Base-by-base conservation (phyloP, 2,797 vertebrate genomes). In the Chaenodraco wilsoni region DNA sequence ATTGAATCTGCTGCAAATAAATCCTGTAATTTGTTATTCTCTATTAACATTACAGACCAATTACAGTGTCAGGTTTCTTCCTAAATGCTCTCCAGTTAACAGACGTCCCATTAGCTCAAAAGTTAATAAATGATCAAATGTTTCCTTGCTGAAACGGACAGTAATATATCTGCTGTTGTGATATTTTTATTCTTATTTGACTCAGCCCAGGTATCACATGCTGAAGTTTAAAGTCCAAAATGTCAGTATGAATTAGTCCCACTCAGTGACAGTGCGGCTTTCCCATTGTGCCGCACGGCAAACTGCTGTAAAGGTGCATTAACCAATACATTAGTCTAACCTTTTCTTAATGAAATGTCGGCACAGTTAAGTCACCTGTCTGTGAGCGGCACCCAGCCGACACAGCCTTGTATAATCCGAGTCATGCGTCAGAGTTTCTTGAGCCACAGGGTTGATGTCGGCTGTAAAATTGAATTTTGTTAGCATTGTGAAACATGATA, bases 401-500 rank as follows among this genome's bases (percentile, higher is more conserved):
- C 5, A 56, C 21, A 10, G 27, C 58, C 65, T 66, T 44, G 3
- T 23, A 64, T 72, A 63, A 75, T 60, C 64, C 4, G 2, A 52
- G 50, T 60, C 46, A n/a, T 82, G 80, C 40, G 58, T 86, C 73
- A 83, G 61, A 74, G 46, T 6, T 41, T 33, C 55, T 16, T 4
- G 37, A 40, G 45, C 51, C 55, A 11, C n/a, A 16, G 45, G 3
- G 11, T 10, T n/a, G 14, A 48, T 45, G 60, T 62, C 13, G 19
- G 65, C 43, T 76, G 46, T 57, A 37, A 65, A 80, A 73, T 81
- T 65, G 48, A 50, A 67, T 87, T 82, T 83, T 52, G 59, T 67
- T 69, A 31, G 31, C 17, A 5, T 43, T 44, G 63, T 59, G 81
- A 74, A 84, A 92, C 69, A 12, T 8, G 66, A 86, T 76, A 74